phyloP scores from a whole-genome alignment of 2,113 vertebrate species.

The Lasiurus cinereus region DNA sequence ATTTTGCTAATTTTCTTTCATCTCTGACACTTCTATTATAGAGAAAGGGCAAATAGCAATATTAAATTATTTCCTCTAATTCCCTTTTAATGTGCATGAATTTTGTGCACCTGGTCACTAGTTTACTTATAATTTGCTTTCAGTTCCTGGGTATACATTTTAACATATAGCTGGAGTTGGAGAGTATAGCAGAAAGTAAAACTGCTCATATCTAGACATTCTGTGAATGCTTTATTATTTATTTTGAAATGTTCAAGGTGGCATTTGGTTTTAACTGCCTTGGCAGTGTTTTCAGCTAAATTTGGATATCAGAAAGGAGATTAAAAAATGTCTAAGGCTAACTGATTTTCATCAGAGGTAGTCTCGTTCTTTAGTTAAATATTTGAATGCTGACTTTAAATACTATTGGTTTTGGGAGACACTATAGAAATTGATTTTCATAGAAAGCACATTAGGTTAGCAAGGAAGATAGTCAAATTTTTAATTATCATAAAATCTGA shows the following conservation, averaged over 20 bases:
- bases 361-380: neutral
- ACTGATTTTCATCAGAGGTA: neutral
- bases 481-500: neutral
- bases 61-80: no score
- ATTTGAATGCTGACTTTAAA: constrained; percentile 25
- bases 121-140: constrained; percentile 41
- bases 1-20: no score
- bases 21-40: no score
- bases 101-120: no score
- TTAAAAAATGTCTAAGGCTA: neutral
- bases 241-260: neutral
- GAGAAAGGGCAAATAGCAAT: no score
- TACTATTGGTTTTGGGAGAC: neutral
- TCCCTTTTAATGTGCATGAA: no score
- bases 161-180: constrained; percentile 31
- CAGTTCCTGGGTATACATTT: neutral
- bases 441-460: neutral
- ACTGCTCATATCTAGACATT: constrained; percentile 26
- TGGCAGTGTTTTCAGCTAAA: neutral
- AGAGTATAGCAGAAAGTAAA: neutral
- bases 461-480: neutral
- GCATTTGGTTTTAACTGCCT: neutral
- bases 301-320: constrained; percentile 20
- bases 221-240: constrained; percentile 6
- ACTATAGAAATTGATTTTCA: constrained; percentile 31